Evolutionary conservation across 2,797 vertebrate genomes (phyloP), one percentile per base, ranked within the genome.

Genomic region (Botia almorhae): DNA sequence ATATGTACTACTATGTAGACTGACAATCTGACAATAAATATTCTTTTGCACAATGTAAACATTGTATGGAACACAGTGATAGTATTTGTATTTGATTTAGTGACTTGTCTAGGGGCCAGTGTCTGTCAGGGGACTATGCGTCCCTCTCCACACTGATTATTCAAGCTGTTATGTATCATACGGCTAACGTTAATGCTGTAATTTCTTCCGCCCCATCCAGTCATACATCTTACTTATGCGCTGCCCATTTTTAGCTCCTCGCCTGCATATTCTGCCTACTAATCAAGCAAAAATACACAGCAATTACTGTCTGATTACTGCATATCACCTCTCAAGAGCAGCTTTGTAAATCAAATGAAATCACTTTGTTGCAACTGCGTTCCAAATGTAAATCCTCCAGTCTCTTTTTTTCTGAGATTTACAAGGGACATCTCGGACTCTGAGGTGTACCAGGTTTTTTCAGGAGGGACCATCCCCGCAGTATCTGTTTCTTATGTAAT

Each of bases 331-430:
- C 74, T 72, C 17, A 50, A 74, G 78, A 48, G 60, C 48, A 55
- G 43, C 39, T 72, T 72, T 48, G 74, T 67, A 78, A 81, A 81
- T 84, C 71, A 68, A 73, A 33, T 23, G 21, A 64, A 74, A 73
- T 70, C 1, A 0, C 53, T 69, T 58, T 26, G 46, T 81, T 76
- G 67, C 12, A 33, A 19, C 69, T 7, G 11, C 58, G 63, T 68
- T 69, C 82, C 83, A 82, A 84, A 80, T 77, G 74, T 61, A 82
- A 83, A 85, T 79, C 72, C 73, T 48, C 26, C 60, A 33, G 26
- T 51, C 68, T 55, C 29, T 69, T 3, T 68, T 2, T 36, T n/a
- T 17, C n/a, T 23, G 7, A 67, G 0, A 56, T 51, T 46, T 26
- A 46, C 53, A 51, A 19, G 12, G 12, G 33, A 33, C 33, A 23